These are phyloP conservation scores for Typhlichthys subterraneus DNA, from an alignment of 2,797 vertebrate genomes.

Conservation along the genomic window DNA sequence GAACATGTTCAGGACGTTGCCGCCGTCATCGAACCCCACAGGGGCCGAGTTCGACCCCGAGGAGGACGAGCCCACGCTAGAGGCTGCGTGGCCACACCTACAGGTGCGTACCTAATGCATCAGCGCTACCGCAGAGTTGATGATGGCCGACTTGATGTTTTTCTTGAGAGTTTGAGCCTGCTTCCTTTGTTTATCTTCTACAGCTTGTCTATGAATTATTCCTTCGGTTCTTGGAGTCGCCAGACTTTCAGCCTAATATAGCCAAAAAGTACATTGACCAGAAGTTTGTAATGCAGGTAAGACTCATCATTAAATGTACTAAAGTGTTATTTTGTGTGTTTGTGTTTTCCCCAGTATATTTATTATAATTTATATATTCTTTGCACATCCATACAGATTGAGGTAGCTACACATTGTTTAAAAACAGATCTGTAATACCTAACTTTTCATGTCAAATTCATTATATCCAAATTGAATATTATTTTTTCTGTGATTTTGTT, in stretches of 20 bases:
- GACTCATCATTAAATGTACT: not conserved
- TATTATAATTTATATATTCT: not conserved
- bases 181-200: constrained; percentile 28
- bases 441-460: too few relatives aligned
- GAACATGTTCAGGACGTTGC: constrained; percentile 97
- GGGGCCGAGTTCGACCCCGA: constrained; percentile 99
- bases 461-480: not conserved
- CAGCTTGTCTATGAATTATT: constrained; percentile 99
- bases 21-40: constrained; percentile 96
- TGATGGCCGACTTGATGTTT: not conserved
- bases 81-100: constrained; percentile 98
- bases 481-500: not conserved
- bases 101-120: constrained; percentile 82
- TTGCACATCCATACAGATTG: too few relatives aligned
- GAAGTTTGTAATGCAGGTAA: constrained; percentile 99
- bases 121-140: not conserved
- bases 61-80: constrained; percentile 95
- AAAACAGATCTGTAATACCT: too few relatives aligned
- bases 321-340: not conserved
- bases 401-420: too few relatives aligned
- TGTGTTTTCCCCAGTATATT: not conserved
- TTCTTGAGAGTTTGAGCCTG: not conserved
- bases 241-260: constrained; percentile 98
- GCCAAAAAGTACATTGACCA: constrained; percentile 99
- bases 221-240: constrained; percentile 97